Evolutionary conservation across 2,113 vertebrate genomes (phyloP).

Genomic region (Vicugna pacos): DNA sequence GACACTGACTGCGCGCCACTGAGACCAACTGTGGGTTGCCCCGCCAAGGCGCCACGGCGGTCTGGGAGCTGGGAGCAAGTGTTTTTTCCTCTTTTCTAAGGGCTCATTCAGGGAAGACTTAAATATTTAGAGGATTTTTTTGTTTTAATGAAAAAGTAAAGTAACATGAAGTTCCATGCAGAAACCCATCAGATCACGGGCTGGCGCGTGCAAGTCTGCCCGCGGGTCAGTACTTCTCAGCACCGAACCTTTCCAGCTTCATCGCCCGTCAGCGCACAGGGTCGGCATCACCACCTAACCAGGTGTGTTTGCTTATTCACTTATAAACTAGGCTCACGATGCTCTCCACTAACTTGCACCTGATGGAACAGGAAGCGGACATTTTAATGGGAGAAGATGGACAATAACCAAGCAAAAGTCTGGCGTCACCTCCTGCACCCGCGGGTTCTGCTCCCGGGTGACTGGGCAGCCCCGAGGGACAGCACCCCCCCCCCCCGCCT

Average conservation of each 20-base stretch:
- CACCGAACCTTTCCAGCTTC: too few species aligned
- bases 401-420: not conserved
- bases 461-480: too few species aligned
- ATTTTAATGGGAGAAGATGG: too few species aligned
- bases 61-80: accelerated
- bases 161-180: not conserved
- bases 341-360: accelerated
- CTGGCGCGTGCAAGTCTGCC: not conserved
- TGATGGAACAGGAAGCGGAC: accelerated
- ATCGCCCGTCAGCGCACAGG: accelerated
- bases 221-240: not conserved
- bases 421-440: not conserved
- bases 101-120: not conserved
- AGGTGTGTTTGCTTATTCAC: accelerated
- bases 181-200: not conserved
- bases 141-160: not conserved
- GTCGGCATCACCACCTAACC: not conserved
- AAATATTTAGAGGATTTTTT: not conserved
- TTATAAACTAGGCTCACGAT: accelerated
- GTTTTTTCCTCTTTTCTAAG: not conserved
- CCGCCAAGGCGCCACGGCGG: accelerated
- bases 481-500: not conserved
- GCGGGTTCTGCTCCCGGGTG: not conserved
- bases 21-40: not conserved
- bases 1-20: accelerated